phyloP scores from a whole-genome alignment of 2,888 invertebrate species.

The Athripsodes cinereus region DNA sequence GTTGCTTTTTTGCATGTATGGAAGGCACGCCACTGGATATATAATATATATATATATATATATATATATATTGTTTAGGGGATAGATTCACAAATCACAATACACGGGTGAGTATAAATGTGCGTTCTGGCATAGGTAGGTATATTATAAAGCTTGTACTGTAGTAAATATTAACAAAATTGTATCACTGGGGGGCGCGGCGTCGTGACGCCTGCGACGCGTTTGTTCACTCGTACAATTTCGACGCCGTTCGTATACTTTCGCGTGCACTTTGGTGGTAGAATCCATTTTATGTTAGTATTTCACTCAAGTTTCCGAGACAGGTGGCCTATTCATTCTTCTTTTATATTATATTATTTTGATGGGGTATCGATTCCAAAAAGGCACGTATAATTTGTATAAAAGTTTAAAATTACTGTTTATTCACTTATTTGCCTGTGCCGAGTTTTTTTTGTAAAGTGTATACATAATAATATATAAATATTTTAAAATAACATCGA shows the following conservation, averaged over 20 bases:
- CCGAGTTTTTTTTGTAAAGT: neutral
- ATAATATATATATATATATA: too few relatives aligned
- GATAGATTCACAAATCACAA: too few relatives aligned
- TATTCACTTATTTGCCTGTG: neutral
- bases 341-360: conserved; percentile 8
- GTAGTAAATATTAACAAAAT: too few relatives aligned
- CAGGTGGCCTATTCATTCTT: conserved; percentile 6
- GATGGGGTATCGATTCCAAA: conserved; percentile 15
- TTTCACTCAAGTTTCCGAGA: conserved; percentile 10
- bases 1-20: too few relatives aligned
- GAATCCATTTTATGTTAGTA: conserved; percentile 19
- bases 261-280: conserved; percentile 7
- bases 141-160: too few relatives aligned
- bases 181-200: conserved; percentile 12
- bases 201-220: conserved; percentile 16
- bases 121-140: too few relatives aligned
- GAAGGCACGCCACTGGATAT: too few relatives aligned
- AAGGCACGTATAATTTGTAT: conserved; percentile 7
- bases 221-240: conserved; percentile 5
- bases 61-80: too few relatives aligned
- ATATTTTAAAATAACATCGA: too few relatives aligned
- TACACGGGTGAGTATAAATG: too few relatives aligned
- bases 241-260: conserved; percentile 8
- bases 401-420: neutral
- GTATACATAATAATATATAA: too few relatives aligned